These are phyloP conservation scores for Diadegma fenestrale DNA, from an alignment of 2,888 invertebrate species.

Conservation along the genomic window DNA sequence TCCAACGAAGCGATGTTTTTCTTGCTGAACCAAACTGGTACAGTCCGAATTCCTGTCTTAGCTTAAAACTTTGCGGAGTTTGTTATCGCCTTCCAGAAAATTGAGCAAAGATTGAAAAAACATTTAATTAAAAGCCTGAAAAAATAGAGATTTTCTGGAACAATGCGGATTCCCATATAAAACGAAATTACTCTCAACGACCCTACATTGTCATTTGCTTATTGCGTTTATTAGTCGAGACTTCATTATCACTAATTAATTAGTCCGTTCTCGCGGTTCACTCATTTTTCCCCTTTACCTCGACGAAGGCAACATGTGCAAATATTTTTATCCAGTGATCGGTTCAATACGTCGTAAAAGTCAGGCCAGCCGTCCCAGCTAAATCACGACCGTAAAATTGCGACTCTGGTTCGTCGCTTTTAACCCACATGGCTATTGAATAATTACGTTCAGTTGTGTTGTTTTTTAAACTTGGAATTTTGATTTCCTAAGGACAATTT, in stretches of 20 bases:
- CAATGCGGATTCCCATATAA: not conserved
- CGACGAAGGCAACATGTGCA: not conserved
- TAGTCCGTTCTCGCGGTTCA: conserved; percentile 41
- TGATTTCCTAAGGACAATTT: not conserved
- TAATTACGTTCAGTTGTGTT: not conserved
- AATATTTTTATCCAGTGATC: not conserved
- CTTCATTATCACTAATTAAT: conserved; percentile 51
- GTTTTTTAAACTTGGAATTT: not conserved
- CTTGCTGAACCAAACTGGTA: conserved; percentile 6
- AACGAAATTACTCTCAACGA: not conserved
- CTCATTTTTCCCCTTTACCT: conserved; percentile 7
- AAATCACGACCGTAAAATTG: not conserved
- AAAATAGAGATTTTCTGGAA: not conserved
- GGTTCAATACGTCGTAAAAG: not conserved
- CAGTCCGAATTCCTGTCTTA: not conserved
- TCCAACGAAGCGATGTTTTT: conserved; percentile 27
- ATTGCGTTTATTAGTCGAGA: conserved; percentile 26
- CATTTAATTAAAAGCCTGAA: not conserved
- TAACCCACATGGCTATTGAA: not conserved
- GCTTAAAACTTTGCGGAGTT: not conserved
- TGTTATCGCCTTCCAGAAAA: conserved; percentile 8
- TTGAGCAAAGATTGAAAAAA: not conserved
- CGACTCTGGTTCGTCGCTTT: not conserved
- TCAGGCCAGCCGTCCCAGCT: not conserved
- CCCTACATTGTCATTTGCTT: conserved; percentile 11